A percentile compares a stretch with the other conserved stretches of the same genome.
phyloP scores from a whole-genome alignment of 1,140 invertebrate species.

The Tribolium madens region DNA sequence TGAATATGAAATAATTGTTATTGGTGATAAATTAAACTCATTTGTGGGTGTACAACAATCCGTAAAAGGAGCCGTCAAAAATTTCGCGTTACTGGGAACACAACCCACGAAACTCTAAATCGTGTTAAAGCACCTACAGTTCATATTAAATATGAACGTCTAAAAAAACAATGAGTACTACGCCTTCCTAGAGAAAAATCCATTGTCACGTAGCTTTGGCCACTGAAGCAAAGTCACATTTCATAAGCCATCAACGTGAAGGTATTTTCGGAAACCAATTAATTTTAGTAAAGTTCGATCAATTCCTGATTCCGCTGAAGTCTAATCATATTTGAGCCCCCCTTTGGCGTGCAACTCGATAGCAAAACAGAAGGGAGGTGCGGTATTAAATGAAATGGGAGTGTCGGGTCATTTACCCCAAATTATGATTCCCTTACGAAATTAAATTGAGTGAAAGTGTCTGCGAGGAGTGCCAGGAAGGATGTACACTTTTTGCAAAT shows the following conservation, averaged over 20 bases:
- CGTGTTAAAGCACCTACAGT: slow-evolving; percentile 18
- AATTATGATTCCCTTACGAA: slow-evolving; percentile 22
- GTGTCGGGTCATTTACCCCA: slow-evolving; percentile 26
- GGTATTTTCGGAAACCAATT: slow-evolving; percentile 23
- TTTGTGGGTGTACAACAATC: not conserved
- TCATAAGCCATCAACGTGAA: slow-evolving; percentile 26
- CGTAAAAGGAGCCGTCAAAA: slow-evolving; percentile 23
- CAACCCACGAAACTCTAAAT: not conserved
- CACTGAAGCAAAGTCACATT: not conserved
- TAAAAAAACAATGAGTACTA: slow-evolving; percentile 6
- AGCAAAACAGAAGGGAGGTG: slow-evolving; percentile 16
- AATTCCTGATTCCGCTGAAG: too few species aligned
- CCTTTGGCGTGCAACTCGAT: slow-evolving; percentile 7
- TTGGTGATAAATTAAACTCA: slow-evolving; percentile 15
- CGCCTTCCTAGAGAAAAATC: not conserved
- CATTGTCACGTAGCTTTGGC: not conserved
- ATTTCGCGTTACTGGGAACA: slow-evolving; percentile 16
- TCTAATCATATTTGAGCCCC: slow-evolving; percentile 7
- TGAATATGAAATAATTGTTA: slow-evolving; percentile 33
- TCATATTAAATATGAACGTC: not conserved
- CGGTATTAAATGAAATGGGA: slow-evolving; percentile 26
- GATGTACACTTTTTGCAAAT: slow-evolving; percentile 1
- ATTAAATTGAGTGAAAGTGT: slow-evolving; percentile 33
- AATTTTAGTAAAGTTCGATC: not conserved
- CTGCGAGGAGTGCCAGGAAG: slow-evolving; percentile 14